These are phyloP conservation scores for Peromyscus polionotus DNA, from an alignment of 2,113 vertebrate species.

Conservation along the genomic window DNA sequence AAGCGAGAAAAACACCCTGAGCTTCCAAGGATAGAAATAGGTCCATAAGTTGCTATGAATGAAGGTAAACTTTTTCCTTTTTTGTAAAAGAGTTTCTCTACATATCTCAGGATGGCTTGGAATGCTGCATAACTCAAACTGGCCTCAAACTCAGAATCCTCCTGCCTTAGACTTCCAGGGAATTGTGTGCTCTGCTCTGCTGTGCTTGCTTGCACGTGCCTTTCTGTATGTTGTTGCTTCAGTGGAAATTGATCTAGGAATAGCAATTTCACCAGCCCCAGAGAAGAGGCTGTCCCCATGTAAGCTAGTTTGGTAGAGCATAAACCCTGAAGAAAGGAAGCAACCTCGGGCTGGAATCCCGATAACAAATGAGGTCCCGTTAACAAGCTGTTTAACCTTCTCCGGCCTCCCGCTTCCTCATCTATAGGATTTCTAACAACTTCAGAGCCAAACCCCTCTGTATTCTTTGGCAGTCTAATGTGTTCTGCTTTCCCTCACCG, in stretches of 20 bases:
- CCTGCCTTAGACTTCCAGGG: not conserved
- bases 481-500: not conserved
- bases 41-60: not conserved
- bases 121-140: not conserved
- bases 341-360: not conserved
- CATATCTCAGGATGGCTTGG: not conserved
- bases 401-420: not conserved
- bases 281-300: not conserved
- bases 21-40: not conserved
- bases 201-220: not conserved
- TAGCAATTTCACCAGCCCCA: not conserved
- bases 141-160: not conserved
- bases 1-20: constrained; percentile 10
- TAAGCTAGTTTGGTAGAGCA: not conserved
- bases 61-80: not conserved
- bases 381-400: not conserved
- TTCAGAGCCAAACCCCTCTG: not conserved
- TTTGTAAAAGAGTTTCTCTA: not conserved
- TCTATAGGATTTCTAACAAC: not conserved
- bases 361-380: not conserved
- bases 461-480: not conserved
- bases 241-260: constrained; percentile 6
- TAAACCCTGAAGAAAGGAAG: not conserved
- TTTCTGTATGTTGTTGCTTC: not conserved
- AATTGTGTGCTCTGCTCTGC: not conserved